Evolutionary conservation across 2,797 vertebrate species (phyloP).

Genomic region (Tragelaphus oryx): DNA sequence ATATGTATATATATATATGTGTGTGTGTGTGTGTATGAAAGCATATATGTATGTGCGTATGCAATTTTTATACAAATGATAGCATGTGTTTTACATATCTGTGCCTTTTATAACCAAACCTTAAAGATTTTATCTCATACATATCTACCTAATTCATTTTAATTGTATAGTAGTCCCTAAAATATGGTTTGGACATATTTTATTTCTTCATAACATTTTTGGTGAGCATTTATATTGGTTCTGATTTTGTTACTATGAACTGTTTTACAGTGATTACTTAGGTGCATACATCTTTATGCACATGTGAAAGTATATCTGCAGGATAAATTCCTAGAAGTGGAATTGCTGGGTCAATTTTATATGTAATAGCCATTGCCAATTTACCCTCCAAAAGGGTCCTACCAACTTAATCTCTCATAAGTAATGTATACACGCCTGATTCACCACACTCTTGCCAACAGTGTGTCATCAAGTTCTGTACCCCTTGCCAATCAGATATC

Average conservation of each 20-base stretch:
- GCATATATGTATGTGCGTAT: neutral
- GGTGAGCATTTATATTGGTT: neutral
- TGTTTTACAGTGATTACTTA: neutral
- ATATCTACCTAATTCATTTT: neutral
- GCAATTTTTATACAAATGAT: neutral
- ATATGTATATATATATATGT: neutral
- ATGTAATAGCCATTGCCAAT: neutral
- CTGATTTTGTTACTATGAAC: neutral
- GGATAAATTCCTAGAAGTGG: neutral
- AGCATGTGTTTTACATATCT: neutral
- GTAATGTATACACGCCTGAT: neutral
- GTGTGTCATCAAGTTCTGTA: neutral
- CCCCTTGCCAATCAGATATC: neutral
- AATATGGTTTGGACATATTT: neutral
- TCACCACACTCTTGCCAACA: neutral
- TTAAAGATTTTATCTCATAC: neutral
- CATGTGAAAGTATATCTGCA: neutral
- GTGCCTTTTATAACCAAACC: neutral
- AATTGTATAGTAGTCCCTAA: neutral
- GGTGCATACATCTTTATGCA: neutral
- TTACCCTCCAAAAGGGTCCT: neutral
- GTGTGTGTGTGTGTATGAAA: neutral
- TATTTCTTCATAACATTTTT: conserved; percentile 6
- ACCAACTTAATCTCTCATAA: neutral
- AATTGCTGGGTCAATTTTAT: conserved; percentile 15